These are phyloP conservation scores for Formica aserva DNA, from an alignment of 2,888 invertebrate species.

Conservation along the genomic window DNA sequence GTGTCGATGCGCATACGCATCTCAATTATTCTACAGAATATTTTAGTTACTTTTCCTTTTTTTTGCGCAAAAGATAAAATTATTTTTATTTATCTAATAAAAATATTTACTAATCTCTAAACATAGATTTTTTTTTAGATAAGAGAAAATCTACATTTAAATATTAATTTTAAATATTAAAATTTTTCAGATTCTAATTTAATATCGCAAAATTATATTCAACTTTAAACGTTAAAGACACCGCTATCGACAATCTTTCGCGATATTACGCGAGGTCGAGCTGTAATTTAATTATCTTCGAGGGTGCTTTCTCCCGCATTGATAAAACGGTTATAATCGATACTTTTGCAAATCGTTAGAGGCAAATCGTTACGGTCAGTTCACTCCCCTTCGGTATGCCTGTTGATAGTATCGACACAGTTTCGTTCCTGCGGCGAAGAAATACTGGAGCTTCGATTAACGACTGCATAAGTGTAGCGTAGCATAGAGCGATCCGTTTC, in stretches of 20 bases:
- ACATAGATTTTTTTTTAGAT: background rate
- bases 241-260: background rate
- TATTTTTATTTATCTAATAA: background rate
- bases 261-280: background rate
- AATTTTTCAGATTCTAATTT: background rate
- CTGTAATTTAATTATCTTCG: constrained; percentile 43
- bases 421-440: constrained; percentile 47
- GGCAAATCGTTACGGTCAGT: constrained; percentile 40
- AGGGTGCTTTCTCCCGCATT: constrained; percentile 12
- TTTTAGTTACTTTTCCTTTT: background rate
- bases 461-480: constrained; percentile 32
- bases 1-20: background rate
- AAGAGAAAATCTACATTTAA: background rate
- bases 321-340: constrained; percentile 44
- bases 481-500: constrained; percentile 42
- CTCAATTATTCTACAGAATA: constrained; percentile 22
- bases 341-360: constrained; percentile 31
- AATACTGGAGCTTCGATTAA: constrained; percentile 41
- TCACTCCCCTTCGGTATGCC: constrained; percentile 27
- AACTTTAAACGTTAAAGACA: background rate
- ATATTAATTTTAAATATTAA: background rate
- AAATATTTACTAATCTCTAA: background rate
- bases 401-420: constrained; percentile 49
- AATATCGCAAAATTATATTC: background rate
- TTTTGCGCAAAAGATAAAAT: background rate